These are phyloP conservation scores for Neelides sp. DNA, from an alignment of 1,140 invertebrate species.

Conservation along the genomic window DNA sequence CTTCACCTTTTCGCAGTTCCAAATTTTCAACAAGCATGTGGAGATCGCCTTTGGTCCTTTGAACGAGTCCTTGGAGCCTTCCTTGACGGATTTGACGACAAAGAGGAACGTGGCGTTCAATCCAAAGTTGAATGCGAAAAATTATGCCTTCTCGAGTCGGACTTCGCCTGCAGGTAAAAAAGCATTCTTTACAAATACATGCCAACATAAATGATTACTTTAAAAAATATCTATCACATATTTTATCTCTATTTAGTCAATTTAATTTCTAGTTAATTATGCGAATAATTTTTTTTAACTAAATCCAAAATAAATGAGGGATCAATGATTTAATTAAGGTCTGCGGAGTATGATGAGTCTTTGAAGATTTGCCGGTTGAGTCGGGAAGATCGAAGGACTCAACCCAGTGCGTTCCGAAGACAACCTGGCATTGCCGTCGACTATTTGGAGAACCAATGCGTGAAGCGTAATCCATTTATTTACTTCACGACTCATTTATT, in stretches of 20 bases:
- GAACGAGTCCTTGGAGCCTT: slow-evolving; percentile 40
- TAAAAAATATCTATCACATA: no score
- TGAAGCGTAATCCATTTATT: slow-evolving; percentile 31
- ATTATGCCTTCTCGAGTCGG: slow-evolving; percentile 38
- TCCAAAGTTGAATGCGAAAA: slow-evolving; percentile 40
- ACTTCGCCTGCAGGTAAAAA: slow-evolving; percentile 39
- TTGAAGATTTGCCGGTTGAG: slow-evolving; percentile 38
- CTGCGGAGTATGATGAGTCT: slow-evolving; percentile 39
- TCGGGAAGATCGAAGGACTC: slow-evolving; percentile 40
- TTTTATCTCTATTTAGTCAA: no score
- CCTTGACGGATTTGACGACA: slow-evolving; percentile 41
- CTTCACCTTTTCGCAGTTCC: slow-evolving; percentile 27
- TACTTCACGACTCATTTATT: neutral
- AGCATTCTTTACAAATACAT: neutral
- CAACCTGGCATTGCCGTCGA: slow-evolving; percentile 36
- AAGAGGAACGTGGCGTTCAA: slow-evolving; percentile 36
- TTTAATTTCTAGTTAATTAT: no score
- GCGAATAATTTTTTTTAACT: no score
- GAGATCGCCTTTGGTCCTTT: slow-evolving; percentile 42
- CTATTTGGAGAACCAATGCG: slow-evolving; percentile 46
- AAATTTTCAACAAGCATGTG: slow-evolving; percentile 39
- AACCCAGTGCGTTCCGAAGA: slow-evolving; percentile 40
- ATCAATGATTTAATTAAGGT: slow-evolving; percentile 31
- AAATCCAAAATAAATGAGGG: slow-evolving; percentile 2
- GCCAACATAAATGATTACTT: neutral